Evolutionary conservation across 2,888 invertebrate genomes (phyloP).

Genomic region (Notodonta dromedarius): DNA sequence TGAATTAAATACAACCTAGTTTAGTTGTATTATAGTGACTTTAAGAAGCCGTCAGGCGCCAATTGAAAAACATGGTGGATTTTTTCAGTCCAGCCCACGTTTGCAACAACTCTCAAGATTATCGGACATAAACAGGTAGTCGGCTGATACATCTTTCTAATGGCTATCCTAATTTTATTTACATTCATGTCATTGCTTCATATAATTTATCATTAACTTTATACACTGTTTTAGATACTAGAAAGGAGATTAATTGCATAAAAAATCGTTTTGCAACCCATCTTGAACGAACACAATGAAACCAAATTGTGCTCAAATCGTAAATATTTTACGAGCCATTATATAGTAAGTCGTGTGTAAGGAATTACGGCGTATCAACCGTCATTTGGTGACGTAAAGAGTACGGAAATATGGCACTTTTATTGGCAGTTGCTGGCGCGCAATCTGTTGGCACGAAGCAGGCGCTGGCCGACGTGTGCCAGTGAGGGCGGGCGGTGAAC

Average conservation of each 20-base stretch:
- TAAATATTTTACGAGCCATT: constrained; percentile 52
- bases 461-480: neutral
- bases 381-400: neutral
- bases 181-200: too few relatives aligned
- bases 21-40: neutral
- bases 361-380: neutral
- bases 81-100: too few relatives aligned
- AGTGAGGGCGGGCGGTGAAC: neutral
- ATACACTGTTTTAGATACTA: too few relatives aligned
- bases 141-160: too few relatives aligned
- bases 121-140: too few relatives aligned
- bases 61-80: too few relatives aligned
- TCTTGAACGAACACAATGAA: constrained; percentile 14
- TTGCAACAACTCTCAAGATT: too few relatives aligned
- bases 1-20: neutral
- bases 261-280: too few relatives aligned
- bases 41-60: too few relatives aligned
- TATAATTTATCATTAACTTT: too few relatives aligned
- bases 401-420: constrained; percentile 1
- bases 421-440: constrained; percentile 3
- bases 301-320: constrained; percentile 46
- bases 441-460: neutral
- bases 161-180: too few relatives aligned
- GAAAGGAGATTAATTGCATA: too few relatives aligned
- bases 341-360: constrained; percentile 19